A percentile compares a stretch with the other conserved stretches of the same genome.
phyloP scores from a whole-genome alignment of 2,797 vertebrate species.

The Pseudomugil tenellus region DNA sequence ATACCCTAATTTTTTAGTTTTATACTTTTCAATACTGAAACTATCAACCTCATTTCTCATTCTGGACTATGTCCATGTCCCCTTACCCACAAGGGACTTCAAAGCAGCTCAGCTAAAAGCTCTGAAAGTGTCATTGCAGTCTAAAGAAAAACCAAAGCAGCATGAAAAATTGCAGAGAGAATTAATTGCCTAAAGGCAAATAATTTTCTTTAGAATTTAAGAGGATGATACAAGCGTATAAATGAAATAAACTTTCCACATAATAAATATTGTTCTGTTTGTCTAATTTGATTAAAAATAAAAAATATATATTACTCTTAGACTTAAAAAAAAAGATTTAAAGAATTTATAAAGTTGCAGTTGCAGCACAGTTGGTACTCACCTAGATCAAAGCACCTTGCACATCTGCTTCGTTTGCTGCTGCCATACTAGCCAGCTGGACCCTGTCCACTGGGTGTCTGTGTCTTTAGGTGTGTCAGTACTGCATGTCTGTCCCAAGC shows the following conservation, averaged over 20 bases:
- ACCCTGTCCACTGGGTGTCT: constrained; percentile 63
- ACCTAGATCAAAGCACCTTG: constrained; percentile 79
- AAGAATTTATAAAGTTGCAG: too few relatives aligned
- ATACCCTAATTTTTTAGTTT: constrained; percentile 54
- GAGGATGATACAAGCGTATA: background rate
- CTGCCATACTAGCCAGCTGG: constrained; percentile 77
- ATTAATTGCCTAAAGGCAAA: background rate
- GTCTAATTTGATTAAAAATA: background rate
- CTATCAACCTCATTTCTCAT: constrained; percentile 32
- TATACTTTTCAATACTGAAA: constrained; percentile 21
- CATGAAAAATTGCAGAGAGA: background rate
- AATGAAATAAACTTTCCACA: background rate
- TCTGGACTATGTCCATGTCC: constrained; percentile 40
- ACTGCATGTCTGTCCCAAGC: constrained; percentile 52
- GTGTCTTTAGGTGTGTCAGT: constrained; percentile 62
- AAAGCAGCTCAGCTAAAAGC: constrained; percentile 29
- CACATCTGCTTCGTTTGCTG: constrained; percentile 77
- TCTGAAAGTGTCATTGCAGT: background rate
- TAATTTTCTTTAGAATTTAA: background rate
- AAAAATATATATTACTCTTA: background rate
- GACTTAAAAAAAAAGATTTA: too few relatives aligned
- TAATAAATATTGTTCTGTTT: background rate
- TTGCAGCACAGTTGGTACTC: constrained; percentile 70
- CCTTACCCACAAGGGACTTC: constrained; percentile 20
- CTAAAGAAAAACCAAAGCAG: background rate